Conservation (phyloP, 92 coral and sea anemone species). For the Micromussa lordhowensis region DNA sequence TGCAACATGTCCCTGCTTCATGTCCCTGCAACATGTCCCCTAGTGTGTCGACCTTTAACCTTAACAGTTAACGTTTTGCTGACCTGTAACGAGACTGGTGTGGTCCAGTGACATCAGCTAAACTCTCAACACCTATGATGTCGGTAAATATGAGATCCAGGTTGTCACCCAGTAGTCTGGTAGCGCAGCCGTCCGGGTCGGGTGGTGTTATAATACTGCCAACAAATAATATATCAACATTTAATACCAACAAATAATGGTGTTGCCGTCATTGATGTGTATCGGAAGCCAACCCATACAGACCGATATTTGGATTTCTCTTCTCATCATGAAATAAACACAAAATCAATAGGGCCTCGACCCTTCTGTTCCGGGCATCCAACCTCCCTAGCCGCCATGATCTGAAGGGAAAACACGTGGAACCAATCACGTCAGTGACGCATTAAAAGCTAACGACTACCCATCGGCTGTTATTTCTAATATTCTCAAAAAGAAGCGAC, state of each 20-base stretch:
- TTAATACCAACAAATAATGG: too few relatives aligned
- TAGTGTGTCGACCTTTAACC: too few relatives aligned
- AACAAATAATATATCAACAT: neutral
- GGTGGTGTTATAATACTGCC: constrained; percentile 35
- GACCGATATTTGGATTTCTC: too few relatives aligned
- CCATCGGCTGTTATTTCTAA: too few relatives aligned
- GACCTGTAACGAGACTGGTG: constrained; percentile 69
- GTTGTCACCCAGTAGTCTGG: constrained; percentile 22
- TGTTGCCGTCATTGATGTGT: too few relatives aligned
- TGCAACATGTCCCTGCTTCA: too few relatives aligned
- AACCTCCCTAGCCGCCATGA: neutral
- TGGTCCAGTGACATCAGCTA: constrained; percentile 55
- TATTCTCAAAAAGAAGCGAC: too few relatives aligned
- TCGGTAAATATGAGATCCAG: constrained; percentile 87
- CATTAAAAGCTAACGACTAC: too few relatives aligned
- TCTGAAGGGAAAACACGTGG: neutral
- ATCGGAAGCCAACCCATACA: too few relatives aligned
- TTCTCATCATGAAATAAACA: constrained; percentile 35
- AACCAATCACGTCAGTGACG: neutral
- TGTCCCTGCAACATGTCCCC: too few relatives aligned
- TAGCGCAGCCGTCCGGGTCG: constrained; percentile 66
- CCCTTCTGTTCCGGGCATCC: neutral
- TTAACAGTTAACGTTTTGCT: too few relatives aligned
- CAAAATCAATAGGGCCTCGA: constrained; percentile 3
- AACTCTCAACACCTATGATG: constrained; percentile 61